Base-by-base conservation (phyloP, 2,888 invertebrate genomes). In the Dryobotodes eremita region DNA sequence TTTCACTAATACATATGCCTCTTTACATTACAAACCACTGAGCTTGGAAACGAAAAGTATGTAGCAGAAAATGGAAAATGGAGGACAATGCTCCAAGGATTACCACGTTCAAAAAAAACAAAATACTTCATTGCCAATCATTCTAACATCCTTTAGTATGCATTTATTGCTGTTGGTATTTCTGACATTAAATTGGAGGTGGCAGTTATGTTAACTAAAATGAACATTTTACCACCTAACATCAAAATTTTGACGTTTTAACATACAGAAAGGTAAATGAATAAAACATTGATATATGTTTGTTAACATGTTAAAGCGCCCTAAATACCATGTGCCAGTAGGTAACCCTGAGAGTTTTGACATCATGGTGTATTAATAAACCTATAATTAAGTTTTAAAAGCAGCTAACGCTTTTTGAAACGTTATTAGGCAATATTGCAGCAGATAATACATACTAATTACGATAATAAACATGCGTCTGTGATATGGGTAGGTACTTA, bases 321-420 rank as follows among this genome's bases (percentile, higher is more conserved):
- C 53, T 76, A 85, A 66, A 62, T 10, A n/a, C 64, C 15, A 70
- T 53, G 23, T n/a, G 46, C 46, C 48, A n/a, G 57, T 82, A 84
- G 17, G 57, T 86, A 83, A 75, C 75, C 77, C 59, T 82, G 86
- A 82, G 69, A 71, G 72, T 86, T 75, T 77, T 75, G 75, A 86
- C 72, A 78, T 84, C 42, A 70, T 42, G 59, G 46, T 75, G 48
- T 84, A 72, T 77, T 77, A 75, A 77, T 84, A 87, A 80, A 75
- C 84, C 80, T 77, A 68, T 73, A 84, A 84, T 87, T 84, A 80
- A 65, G 57, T 74, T 87, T 87, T 77, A 75, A 77, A 80, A 80
- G 26, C 42, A 48, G 62, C 57, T 75, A 46, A 74, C 68, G 55
- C 15, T 66, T 75, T 85, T 81, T 73, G 77, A 62, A 86, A 80